Percentiles rank a stretch among this genome's conserved stretches.
Evolutionary conservation across 2,113 vertebrate species (phyloP).

Genomic region (Malurus cyaneus): DNA sequence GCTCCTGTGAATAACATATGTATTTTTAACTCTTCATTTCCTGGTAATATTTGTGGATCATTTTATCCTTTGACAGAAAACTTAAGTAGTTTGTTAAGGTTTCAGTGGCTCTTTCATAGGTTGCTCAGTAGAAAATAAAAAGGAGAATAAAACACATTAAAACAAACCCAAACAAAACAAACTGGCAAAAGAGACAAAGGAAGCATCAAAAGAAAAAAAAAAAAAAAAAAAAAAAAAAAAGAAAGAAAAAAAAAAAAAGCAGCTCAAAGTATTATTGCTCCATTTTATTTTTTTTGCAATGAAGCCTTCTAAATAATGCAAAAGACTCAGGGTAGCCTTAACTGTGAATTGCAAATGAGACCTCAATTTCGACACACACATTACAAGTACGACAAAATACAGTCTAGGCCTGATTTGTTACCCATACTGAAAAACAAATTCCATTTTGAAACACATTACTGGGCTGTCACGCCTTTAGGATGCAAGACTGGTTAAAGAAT

Average conservation of each 20-base stretch:
- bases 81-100: background rate
- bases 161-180: background rate
- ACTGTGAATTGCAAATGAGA: background rate
- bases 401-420: background rate
- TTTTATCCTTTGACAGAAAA: background rate
- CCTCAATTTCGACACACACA: background rate
- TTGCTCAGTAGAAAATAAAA: background rate
- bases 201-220: background rate
- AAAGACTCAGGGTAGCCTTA: background rate
- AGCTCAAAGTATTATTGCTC: background rate
- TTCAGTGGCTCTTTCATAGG: background rate
- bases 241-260: background rate
- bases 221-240: background rate
- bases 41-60: background rate
- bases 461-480: background rate
- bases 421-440: background rate
- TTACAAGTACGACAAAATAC: background rate
- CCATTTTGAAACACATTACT: background rate
- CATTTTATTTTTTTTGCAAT: background rate
- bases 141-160: background rate
- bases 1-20: background rate
- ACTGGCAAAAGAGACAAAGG: background rate
- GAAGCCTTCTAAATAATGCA: background rate
- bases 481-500: background rate
- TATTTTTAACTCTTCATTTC: background rate